Base-by-base conservation (phyloP, 2,797 vertebrate genomes). In the Chelonia mydas region DNA sequence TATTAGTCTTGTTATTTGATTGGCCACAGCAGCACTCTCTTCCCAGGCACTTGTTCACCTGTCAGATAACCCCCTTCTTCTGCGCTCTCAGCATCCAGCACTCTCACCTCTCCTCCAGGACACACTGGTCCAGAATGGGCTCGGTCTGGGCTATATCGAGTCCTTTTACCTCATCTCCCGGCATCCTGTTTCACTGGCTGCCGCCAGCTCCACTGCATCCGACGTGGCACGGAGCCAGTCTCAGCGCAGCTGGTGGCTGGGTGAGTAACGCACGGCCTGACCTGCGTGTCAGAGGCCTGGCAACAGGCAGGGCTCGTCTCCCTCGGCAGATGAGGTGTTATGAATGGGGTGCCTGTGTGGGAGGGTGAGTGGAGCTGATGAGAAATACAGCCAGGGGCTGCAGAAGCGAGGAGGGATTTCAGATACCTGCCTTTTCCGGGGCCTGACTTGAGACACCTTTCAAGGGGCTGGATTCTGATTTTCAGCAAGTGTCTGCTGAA, bases 111-210 rank as follows among this genome's bases (percentile, higher is more conserved):
- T 94, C 84, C 84, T 90, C 19, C 50, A 79, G 55, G 45, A 2
- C 37, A 77, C 45, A 25, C 3, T 5, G 53, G 37, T 17, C 81
- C 25, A 7, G 5, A 45, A 33, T 51, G 2, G 15, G 7, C 77
- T 31, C 82, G 21, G 55, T 51, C 83, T 78, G 28, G 33, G 27
- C 12, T 78, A 2, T 53, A 19, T 84, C 50, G 59, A 94, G 3
- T 54, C 50, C 15, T 74, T 88, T 80, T 59, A 33, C 86, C 83
- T 89, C 90, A 68, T 83, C 65, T 45, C 74, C 33, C 33, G 33
- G 78, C 90, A 74, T 94, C 95, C 89, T 95, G 72, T 94, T 92
- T 93, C 88, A 84, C 68, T 83, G 54, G 50, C 65, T 54, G 78
- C 81, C 50, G 9, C 59, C 90, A 41, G 72, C 28, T 37, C 7